Base-by-base conservation (phyloP, 1,140 invertebrate genomes). In the Hesperophylax magnus region DNA sequence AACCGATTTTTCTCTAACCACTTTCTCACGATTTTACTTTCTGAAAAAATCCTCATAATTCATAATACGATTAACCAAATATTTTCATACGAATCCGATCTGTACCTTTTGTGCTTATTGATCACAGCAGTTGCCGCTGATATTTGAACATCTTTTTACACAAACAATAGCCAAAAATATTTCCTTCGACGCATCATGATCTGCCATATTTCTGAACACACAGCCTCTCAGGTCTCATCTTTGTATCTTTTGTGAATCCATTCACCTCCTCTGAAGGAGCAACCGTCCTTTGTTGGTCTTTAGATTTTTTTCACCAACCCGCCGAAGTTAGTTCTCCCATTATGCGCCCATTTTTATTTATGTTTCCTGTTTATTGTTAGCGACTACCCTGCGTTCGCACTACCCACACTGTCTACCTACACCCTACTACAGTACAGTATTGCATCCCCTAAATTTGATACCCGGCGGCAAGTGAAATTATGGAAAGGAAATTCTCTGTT, bases 351-450 rank as follows among this genome's bases (percentile, higher is more conserved):
- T 81, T 81, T 39, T 81, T 81, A 81, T 81, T 81, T 81, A 81
- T 81, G 80, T 81, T 81, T 81, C 80, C 80, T 81, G 80, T 81
- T 78, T 81, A 81, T 81, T 81, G 80, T 81, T 56, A 58, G 27
- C 61, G 31, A 65, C 22, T 20, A 56, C 47, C 60, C 77, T 65
- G 58, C 7, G 52, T 20, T 78, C 20, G 53, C 24, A 47, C 34
- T 31, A 52, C 54, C 76, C 39, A 39, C 34, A 39, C 34, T 39
- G 34, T 1, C 34, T 39, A 39, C 6, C 34, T 9, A 39, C 34
- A 39, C 34, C 34, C 34, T 39, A 9, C 34, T 9, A 39, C 34
- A 6, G 6, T 39, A 0, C 34, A 39, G 34, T 9, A 2, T 9
- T 39, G 18, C 47, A 31, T 56, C 47, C 47, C 72, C 52, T n/a